Conservation (phyloP, 2,888 invertebrate genomes). For the Tuta absoluta region DNA sequence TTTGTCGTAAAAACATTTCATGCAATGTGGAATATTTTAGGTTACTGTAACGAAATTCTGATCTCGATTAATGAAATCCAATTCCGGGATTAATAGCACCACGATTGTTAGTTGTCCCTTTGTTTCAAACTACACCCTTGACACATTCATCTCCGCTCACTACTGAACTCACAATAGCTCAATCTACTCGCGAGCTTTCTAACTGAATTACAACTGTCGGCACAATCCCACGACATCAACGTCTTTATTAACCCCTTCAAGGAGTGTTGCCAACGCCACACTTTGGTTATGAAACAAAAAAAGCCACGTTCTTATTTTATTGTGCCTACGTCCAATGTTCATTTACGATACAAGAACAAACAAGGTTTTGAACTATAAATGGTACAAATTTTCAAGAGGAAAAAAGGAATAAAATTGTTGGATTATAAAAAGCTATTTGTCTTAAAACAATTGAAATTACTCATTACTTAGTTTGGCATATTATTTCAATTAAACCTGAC, state of each 20-base stretch:
- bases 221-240: slow-evolving; percentile 66
- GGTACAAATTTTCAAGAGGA: no score
- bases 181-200: slow-evolving; percentile 69
- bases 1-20: no score
- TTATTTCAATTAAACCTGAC: no score
- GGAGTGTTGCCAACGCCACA: slow-evolving; percentile 40
- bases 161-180: slow-evolving; percentile 63
- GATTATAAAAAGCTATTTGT: no score
- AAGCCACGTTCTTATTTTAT: no score
- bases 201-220: slow-evolving; percentile 64
- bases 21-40: neutral
- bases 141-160: slow-evolving; percentile 29
- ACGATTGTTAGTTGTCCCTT: slow-evolving; percentile 18
- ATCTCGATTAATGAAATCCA: neutral
- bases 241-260: slow-evolving; percentile 78
- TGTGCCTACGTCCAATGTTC: no score
- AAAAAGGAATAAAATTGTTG: no score
- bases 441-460: no score
- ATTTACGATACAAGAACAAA: no score
- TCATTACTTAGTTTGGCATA: no score
- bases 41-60: slow-evolving; percentile 1
- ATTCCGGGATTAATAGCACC: slow-evolving; percentile 19
- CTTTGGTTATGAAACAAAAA: no score
- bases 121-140: slow-evolving; percentile 21
- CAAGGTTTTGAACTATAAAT: no score